Conservation (phyloP, 1,140 invertebrate species). For the Tyrophagus putrescentiae region DNA sequence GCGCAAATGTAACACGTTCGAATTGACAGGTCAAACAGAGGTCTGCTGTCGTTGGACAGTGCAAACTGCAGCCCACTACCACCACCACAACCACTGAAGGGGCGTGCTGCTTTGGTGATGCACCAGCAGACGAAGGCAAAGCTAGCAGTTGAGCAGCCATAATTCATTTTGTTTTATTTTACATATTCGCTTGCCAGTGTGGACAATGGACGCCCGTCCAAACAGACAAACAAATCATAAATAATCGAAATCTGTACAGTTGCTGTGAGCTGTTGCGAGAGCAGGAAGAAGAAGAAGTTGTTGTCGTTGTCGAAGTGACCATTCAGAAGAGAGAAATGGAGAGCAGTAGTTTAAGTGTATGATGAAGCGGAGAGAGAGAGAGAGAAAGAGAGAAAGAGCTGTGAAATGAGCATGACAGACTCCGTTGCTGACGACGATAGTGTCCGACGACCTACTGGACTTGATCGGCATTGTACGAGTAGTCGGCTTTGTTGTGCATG, state of each 20-base stretch:
- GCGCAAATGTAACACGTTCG: too few relatives aligned
- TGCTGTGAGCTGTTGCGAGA: too few relatives aligned
- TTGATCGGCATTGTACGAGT: slow-evolving; percentile 76
- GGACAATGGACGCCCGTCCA: slow-evolving; percentile 1
- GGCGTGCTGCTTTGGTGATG: too few relatives aligned
- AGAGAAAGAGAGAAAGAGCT: too few relatives aligned
- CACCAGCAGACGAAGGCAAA: too few relatives aligned
- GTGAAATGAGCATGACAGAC: background rate
- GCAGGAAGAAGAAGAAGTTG: too few relatives aligned
- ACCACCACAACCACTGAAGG: too few relatives aligned
- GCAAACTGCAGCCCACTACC: too few relatives aligned
- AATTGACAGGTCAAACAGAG: too few relatives aligned
- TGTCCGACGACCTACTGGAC: slow-evolving; percentile 2
- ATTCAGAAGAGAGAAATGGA: background rate
- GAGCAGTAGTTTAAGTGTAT: background rate
- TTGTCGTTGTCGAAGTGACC: too few relatives aligned
- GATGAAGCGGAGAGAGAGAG: background rate
- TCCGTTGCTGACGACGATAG: background rate
- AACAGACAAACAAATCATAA: slow-evolving; percentile 10
- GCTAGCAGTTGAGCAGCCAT: background rate
- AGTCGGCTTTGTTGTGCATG: slow-evolving; percentile 99
- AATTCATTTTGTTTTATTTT: slow-evolving; percentile 9
- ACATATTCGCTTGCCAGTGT: background rate
- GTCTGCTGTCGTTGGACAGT: too few relatives aligned
- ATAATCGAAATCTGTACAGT: slow-evolving; percentile 8